These are phyloP conservation scores for Crambe crambe DNA, from an alignment of 37 sponge, comb jelly and placozoan species.

Conservation along the genomic window DNA sequence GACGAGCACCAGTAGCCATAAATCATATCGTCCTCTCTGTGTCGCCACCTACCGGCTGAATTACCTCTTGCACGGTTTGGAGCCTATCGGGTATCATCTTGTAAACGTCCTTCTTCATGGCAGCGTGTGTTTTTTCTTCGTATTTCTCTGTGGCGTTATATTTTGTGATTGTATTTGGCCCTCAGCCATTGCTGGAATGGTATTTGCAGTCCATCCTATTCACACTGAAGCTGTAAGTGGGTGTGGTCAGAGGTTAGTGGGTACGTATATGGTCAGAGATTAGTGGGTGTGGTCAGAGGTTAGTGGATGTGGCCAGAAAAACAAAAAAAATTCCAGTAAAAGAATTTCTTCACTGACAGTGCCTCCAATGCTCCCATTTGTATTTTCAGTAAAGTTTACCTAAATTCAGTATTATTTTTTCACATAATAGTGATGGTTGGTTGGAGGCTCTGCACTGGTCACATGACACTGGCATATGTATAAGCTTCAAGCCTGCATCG, in stretches of 20 bases:
- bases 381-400: too few species aligned
- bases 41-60: slow-evolving; percentile 83
- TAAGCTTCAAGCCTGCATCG: too few species aligned
- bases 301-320: not conserved
- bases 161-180: slow-evolving; percentile 32
- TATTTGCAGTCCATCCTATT: slow-evolving; percentile 59
- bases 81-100: slow-evolving; percentile 84
- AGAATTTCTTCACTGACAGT: too few species aligned
- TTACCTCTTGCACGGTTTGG: slow-evolving; percentile 69
- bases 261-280: not conserved
- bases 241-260: too few species aligned
- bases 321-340: not conserved
- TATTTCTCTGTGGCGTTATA: slow-evolving; percentile 36
- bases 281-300: not conserved
- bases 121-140: slow-evolving; percentile 59
- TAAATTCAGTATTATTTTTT: too few species aligned
- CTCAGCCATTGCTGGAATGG: slow-evolving; percentile 50
- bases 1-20: slow-evolving; percentile 77
- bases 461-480: too few species aligned
- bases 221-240: slow-evolving; percentile 45
- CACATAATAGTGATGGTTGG: too few species aligned
- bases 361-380: too few species aligned
- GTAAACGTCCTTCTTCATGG: slow-evolving; percentile 82
- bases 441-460: too few species aligned
- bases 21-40: slow-evolving; percentile 88